Evolutionary conservation across 1,140 invertebrate genomes (phyloP).

Genomic region (Aplysia californica): DNA sequence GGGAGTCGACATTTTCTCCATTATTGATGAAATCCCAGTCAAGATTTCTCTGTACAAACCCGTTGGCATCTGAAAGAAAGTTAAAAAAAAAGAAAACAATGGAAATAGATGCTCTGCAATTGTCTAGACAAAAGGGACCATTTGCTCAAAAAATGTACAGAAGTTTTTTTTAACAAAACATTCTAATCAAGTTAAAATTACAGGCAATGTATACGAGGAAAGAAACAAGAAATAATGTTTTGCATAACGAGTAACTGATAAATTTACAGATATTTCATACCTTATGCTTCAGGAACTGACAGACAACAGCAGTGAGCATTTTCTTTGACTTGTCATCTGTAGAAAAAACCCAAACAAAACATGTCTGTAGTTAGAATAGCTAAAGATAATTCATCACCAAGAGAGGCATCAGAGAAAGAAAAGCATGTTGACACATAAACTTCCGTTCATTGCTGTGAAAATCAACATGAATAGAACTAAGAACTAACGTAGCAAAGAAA

Average conservation of each 20-base stretch:
- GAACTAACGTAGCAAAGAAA: too few relatives aligned
- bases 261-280: conserved; percentile 6
- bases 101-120: too few relatives aligned
- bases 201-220: not conserved
- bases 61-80: conserved; percentile 68
- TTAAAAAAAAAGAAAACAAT: conserved; percentile 6
- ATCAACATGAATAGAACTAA: too few relatives aligned
- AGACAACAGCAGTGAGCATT: conserved; percentile 8
- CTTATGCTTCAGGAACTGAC: conserved; percentile 10
- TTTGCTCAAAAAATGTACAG: not conserved
- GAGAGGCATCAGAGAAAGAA: too few relatives aligned
- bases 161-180: not conserved
- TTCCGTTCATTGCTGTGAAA: too few relatives aligned
- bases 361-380: not conserved
- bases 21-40: conserved; percentile 10
- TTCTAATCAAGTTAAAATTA: not conserved
- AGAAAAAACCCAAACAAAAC: not conserved
- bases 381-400: too few relatives aligned
- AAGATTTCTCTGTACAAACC: conserved; percentile 82
- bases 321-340: conserved; percentile 9
- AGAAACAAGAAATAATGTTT: not conserved
- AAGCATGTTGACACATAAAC: too few relatives aligned
- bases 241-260: not conserved
- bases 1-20: conserved; percentile 76
- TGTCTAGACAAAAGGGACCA: not conserved